Base-by-base conservation (phyloP, 2,797 vertebrate genomes). In the Onychomys leucogaster region DNA sequence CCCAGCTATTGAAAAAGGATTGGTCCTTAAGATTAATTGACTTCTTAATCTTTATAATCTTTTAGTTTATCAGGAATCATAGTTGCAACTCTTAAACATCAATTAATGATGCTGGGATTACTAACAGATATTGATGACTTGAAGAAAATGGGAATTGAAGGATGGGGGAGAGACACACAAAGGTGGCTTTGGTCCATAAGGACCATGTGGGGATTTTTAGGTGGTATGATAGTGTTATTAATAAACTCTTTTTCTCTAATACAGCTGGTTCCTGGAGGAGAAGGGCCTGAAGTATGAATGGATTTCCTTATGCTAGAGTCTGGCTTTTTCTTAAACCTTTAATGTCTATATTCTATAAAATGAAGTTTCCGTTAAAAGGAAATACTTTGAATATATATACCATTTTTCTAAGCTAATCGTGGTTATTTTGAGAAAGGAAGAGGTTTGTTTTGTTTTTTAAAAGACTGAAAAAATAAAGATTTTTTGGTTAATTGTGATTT, bases 251-350 rank as follows among this genome's bases (percentile, higher is more conserved):
- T 86, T 89, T 71, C 41, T 82, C 69, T 94, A 96, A 89, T 98
- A 29, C 98, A 99, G 99, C 99, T 99, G 96, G 99, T 99, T 98
- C 99, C 99, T 78, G 99, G 99, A 98, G 99, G 99, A 97, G 99
- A 99, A 99, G 99, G 99, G 94, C 99, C 99, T 80, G 99, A 99
- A 98, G 99, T 99, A 34, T 99, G 98, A 99, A 86, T 90, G 92
- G 94, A 96, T 93, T 82, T 27, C 34, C 76, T 94, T 97, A 61
- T n/a, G 0, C 96, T 97, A 96, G 97, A 97, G 89, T 94, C 84
- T 12, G 34, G 13, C 77, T 98, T 94, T 92, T 86, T 43, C 71
- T 95, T 97, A 91, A 78, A 29, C 6, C 87, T 81, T 96, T 97
- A 65, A 41, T 77, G n/a, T 95, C 97, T 92, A 88, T 83, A 93